These are phyloP conservation scores for Mus spretus DNA, from an alignment of 2,797 vertebrate species.

Conservation along the genomic window DNA sequence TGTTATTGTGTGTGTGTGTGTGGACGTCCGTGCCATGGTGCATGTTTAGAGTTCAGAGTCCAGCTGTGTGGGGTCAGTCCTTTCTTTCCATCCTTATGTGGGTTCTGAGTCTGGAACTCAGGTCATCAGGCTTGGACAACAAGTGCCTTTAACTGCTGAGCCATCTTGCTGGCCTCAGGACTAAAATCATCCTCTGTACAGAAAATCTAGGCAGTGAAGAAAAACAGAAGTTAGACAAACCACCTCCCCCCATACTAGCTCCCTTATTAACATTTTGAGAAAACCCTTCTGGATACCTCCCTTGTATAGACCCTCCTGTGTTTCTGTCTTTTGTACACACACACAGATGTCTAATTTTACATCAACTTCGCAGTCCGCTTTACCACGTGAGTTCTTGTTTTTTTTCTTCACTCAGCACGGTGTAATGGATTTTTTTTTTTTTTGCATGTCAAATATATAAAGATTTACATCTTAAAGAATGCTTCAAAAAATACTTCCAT, in stretches of 20 bases:
- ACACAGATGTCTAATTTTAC: neutral
- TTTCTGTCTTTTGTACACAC: neutral
- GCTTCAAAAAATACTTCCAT: constrained; percentile 56
- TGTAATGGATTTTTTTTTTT: constrained; percentile 69
- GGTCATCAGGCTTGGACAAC: neutral
- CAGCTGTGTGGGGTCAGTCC: neutral
- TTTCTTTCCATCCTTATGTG: neutral
- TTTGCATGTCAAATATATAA: constrained; percentile 67
- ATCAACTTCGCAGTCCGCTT: constrained; percentile 23
- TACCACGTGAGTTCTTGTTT: neutral
- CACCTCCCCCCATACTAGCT: neutral
- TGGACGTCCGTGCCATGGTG: neutral
- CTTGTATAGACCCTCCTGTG: neutral
- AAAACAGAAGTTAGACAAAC: neutral
- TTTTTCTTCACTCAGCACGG: constrained; percentile 58
- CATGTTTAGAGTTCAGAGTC: neutral
- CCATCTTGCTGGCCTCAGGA: neutral
- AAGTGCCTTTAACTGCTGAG: neutral
- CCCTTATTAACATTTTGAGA: neutral
- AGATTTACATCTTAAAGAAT: constrained; percentile 65
- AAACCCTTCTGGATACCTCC: neutral
- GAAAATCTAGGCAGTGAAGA: constrained; percentile 12
- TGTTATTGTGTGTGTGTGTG: neutral
- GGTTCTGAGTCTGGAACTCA: no score
- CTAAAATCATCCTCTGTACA: neutral